phyloP scores from a whole-genome alignment of 1,140 invertebrate species.

The Ceratitis capitata region DNA sequence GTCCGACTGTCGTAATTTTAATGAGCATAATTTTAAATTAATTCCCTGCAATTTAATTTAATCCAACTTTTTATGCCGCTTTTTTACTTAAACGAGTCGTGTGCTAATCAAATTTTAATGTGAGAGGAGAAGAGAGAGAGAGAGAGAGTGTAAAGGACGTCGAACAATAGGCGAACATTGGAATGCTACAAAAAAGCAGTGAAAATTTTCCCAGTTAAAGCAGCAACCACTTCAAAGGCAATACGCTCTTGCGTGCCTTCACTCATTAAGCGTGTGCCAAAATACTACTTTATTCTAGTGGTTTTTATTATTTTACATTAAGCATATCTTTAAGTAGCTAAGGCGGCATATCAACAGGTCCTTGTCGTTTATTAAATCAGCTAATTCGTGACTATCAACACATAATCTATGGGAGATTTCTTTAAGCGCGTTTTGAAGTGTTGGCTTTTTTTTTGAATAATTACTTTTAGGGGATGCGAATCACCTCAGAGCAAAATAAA shows the following conservation, averaged over 20 bases:
- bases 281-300: background rate
- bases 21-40: conserved; percentile 21
- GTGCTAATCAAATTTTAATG: conserved; percentile 9
- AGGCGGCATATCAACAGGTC: background rate
- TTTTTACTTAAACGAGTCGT: too few species aligned
- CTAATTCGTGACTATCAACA: background rate
- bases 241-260: background rate
- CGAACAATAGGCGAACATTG: background rate
- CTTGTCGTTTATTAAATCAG: background rate
- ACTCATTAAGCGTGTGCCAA: background rate
- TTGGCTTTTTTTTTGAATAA: background rate
- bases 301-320: background rate
- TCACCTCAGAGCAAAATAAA: too few species aligned
- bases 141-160: background rate
- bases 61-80: background rate
- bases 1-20: background rate
- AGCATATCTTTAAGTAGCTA: background rate
- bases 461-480: too few species aligned
- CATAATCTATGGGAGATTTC: background rate
- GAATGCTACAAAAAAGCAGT: background rate
- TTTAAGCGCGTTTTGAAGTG: background rate
- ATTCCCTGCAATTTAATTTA: conserved; percentile 25
- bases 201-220: background rate
- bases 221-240: background rate
- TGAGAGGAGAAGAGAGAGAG: too few species aligned